A percentile compares a stretch with the other conserved stretches of the same genome.
Conservation (phyloP, 2,888 invertebrate genomes). For the Cheilosia grossa region DNA sequence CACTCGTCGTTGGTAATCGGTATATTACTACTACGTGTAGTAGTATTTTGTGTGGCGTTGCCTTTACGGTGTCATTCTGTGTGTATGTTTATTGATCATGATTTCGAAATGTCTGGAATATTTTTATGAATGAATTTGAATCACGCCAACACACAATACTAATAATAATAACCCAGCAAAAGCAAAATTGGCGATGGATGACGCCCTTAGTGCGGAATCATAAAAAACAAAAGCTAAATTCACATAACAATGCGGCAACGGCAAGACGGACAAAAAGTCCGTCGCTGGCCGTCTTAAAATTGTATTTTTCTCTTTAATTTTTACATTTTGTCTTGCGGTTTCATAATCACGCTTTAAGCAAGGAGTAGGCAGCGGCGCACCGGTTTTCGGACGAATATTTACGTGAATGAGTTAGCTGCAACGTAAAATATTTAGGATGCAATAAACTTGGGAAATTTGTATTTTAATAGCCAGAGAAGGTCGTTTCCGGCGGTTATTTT, state of each 20-base stretch:
- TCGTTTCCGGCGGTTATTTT: constrained; percentile 65
- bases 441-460: constrained; percentile 52
- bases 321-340: constrained; percentile 44
- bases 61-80: constrained; percentile 23
- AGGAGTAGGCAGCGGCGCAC: constrained; percentile 14
- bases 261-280: constrained; percentile 8
- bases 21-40: background rate
- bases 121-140: constrained; percentile 69
- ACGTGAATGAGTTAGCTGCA: constrained; percentile 45
- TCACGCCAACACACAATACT: constrained; percentile 48
- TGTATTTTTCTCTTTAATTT: constrained; percentile 32
- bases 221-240: background rate
- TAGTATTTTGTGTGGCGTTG: constrained; percentile 29
- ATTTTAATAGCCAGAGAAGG: constrained; percentile 59
- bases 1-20: constrained; percentile 2
- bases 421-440: constrained; percentile 15
- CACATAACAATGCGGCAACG: constrained; percentile 43
- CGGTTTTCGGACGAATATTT: constrained; percentile 20
- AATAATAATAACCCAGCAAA: constrained; percentile 23
- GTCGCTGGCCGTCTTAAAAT: constrained; percentile 37
- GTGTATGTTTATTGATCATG: constrained; percentile 28
- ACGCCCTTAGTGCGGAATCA: constrained; percentile 4
- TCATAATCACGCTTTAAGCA: constrained; percentile 52
- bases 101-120: constrained; percentile 41
- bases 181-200: constrained; percentile 42